Base-by-base conservation (phyloP, 2,888 invertebrate genomes). In the Pollenia griseotomentosa region DNA sequence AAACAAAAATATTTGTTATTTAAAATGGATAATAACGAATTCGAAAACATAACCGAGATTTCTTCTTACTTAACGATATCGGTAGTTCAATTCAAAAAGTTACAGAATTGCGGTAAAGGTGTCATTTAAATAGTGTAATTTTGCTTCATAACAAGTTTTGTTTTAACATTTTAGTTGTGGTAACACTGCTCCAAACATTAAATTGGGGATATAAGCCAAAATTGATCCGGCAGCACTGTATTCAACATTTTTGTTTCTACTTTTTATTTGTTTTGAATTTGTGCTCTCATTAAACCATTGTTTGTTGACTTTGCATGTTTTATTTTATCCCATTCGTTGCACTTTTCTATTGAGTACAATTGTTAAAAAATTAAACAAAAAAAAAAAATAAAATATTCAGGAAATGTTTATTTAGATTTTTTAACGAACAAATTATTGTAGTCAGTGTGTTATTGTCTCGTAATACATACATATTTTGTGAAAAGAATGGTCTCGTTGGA, bases 401-500 rank as follows among this genome's bases (percentile, higher is more conserved):
- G 53, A 44, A 61, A 80, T 68, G 23, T 16, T 7, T 70, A 7
- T 66, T 51, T 48, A 19, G 12, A 44, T 48, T 55, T 68, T 19
- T 40, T 40, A 48, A 16, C 44, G 6, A 48, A 78, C 14, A 48
- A 11, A 12, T 53, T 40, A 8, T 14, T 9, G 48, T 61, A 12
- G 1, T n/a, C 14, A 14, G 19, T n/a, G 10, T 65, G 19, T 14
- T n/a, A n/a, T 70, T 40, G 19, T 16, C 12, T 8, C 44, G 7
- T 19, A 48, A 48, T 14, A 65, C 4, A 40, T 51, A 7, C 2
- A 19, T 57, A 12, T 40, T 19, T 55, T 16, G 33, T 10, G 23
- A 19, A 65, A 82, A 75, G 8, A 79, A 87, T 84, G 87, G 40
- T 86, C 93, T 94, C 94, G 79, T 92, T 95, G 87, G 93, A 93